Conservation (phyloP, 1,140 invertebrate genomes). For the Phenacoccus solenopsis region DNA sequence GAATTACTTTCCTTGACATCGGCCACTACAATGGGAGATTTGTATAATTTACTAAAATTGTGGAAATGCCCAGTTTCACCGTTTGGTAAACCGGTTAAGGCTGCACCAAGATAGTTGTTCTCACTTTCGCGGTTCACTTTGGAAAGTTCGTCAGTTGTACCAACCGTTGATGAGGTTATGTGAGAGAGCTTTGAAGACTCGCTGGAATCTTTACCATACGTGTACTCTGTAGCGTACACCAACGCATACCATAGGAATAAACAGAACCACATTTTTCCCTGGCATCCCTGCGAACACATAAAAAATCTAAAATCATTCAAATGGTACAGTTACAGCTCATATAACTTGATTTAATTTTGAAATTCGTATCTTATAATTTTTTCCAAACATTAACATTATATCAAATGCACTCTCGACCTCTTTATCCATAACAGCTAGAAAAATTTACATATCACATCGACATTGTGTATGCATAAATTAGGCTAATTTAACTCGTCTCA, state of each 20-base stretch:
- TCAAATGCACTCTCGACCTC: no score
- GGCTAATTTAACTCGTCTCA: no score
- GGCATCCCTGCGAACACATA: background rate
- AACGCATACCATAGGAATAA: background rate
- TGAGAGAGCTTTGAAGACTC: background rate
- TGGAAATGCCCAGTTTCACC: background rate
- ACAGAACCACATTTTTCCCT: background rate
- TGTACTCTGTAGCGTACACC: background rate
- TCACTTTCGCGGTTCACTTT: background rate
- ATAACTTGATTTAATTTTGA: no score
- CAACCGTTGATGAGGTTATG: background rate
- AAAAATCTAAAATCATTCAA: no score
- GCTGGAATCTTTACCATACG: no score
- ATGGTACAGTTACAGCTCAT: no score
- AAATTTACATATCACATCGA: no score
- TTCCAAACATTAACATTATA: no score
- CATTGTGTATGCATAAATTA: no score
- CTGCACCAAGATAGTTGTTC: background rate
- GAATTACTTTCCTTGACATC: background rate
- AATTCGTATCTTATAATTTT: no score
- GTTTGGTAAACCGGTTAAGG: background rate
- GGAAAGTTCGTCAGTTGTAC: background rate
- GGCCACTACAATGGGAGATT: background rate
- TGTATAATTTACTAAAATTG: slow-evolving; percentile 3
- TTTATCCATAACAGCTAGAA: no score